Conservation (phyloP, 2,888 invertebrate genomes). For the Serrognathus titanus region DNA sequence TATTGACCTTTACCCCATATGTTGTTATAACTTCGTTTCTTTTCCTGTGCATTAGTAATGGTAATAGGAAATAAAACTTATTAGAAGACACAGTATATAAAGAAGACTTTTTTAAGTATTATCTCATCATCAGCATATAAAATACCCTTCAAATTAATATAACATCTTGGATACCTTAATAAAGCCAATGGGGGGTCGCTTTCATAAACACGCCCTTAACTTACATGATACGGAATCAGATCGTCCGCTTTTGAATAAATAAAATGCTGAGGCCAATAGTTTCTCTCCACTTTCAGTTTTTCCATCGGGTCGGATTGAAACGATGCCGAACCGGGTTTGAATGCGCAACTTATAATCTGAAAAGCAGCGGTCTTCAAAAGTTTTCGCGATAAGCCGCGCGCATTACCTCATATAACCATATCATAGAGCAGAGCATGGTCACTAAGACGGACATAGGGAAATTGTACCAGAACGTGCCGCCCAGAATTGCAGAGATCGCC, state of each 20-base stretch:
- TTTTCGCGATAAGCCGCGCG: not conserved
- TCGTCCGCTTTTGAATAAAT: slow-evolving; percentile 70
- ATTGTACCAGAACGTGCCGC: slow-evolving; percentile 56
- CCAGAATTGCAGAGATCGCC: slow-evolving; percentile 61
- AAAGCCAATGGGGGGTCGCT: too few relatives aligned
- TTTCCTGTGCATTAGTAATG: too few relatives aligned
- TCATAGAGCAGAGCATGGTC: slow-evolving; percentile 56
- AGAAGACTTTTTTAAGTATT: too few relatives aligned
- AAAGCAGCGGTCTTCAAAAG: slow-evolving; percentile 18
- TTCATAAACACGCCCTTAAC: slow-evolving; percentile 15
- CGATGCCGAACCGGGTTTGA: slow-evolving; percentile 37
- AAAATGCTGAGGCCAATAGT: slow-evolving; percentile 67
- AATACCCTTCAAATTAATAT: too few relatives aligned
- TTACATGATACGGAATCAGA: slow-evolving; percentile 60
- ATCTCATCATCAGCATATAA: too few relatives aligned
- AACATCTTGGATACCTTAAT: too few relatives aligned
- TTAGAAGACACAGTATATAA: too few relatives aligned
- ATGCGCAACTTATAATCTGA: slow-evolving; percentile 40
- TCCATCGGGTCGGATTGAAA: slow-evolving; percentile 58
- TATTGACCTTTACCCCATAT: too few relatives aligned
- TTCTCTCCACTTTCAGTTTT: slow-evolving; percentile 56
- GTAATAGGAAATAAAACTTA: too few relatives aligned
- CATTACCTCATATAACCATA: slow-evolving; percentile 60
- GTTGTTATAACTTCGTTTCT: too few relatives aligned
- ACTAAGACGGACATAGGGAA: slow-evolving; percentile 55